phyloP scores from a whole-genome alignment of 64 coral and sea anemone species.

The Orbicella faveolata region DNA sequence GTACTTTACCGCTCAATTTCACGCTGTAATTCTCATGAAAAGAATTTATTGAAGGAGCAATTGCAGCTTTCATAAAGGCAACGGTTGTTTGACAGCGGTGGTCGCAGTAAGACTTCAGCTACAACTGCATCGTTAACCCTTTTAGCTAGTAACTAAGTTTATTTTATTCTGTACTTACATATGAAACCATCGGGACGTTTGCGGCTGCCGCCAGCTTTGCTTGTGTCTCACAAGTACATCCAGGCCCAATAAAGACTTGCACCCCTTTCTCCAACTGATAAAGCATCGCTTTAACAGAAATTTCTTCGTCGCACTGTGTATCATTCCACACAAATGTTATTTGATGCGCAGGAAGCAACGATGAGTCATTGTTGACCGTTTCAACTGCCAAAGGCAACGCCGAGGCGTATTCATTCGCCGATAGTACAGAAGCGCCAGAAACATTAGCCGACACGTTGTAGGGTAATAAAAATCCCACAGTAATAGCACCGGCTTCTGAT shows the following conservation, averaged over 20 bases:
- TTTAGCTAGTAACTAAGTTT: neutral
- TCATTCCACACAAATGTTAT: conserved; percentile 17
- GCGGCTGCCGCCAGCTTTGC: conserved; percentile 26
- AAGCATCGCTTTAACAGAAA: conserved; percentile 15
- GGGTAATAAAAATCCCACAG: conserved; percentile 43
- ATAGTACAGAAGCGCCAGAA: neutral
- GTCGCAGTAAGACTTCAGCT: neutral
- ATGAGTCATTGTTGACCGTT: conserved; percentile 14
- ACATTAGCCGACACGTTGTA: neutral
- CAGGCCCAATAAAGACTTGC: conserved; percentile 43
- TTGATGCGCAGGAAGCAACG: conserved; percentile 3
- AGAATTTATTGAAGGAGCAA: neutral
- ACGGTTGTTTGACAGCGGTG: neutral
- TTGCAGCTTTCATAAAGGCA: neutral
- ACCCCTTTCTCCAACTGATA: conserved; percentile 41
- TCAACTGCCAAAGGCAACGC: conserved; percentile 15
- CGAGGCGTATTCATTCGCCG: conserved; percentile 7
- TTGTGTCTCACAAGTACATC: conserved; percentile 39
- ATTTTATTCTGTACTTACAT: conserved; percentile 50
- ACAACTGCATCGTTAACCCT: neutral
- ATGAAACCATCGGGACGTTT: conserved; percentile 55
- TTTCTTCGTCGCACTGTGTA: neutral
- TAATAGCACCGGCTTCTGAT: neutral
- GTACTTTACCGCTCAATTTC: neutral
- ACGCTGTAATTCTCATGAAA: neutral